Conservation (phyloP, 2,888 invertebrate genomes). For the Agonum fuliginosum region DNA sequence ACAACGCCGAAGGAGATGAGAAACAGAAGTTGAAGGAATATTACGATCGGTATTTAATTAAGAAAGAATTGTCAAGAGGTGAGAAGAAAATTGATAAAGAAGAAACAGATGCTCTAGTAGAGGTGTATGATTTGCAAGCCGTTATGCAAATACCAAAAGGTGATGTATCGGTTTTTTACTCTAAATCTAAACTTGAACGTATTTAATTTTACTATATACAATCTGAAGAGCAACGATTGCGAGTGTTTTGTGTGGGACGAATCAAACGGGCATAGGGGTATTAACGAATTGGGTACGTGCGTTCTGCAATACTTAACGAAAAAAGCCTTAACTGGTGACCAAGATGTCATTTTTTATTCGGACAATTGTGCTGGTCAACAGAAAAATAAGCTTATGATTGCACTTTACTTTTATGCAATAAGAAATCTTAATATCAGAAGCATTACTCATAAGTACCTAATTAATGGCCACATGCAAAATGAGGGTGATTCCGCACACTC, state of each 20-base stretch:
- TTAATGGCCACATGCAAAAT: slow-evolving; percentile 64
- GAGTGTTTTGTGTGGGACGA: slow-evolving; percentile 67
- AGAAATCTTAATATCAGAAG: slow-evolving; percentile 59
- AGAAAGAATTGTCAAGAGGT: slow-evolving; percentile 41
- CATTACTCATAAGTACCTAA: slow-evolving; percentile 64
- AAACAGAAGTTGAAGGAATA: slow-evolving; percentile 28
- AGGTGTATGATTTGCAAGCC: slow-evolving; percentile 55
- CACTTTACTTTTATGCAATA: slow-evolving; percentile 62
- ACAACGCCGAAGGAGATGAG: slow-evolving; percentile 32
- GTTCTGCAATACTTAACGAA: slow-evolving; percentile 65
- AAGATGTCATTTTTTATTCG: slow-evolving; percentile 63
- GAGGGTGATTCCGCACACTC: slow-evolving; percentile 64
- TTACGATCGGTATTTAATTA: slow-evolving; percentile 44
- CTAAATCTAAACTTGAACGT: slow-evolving; percentile 56
- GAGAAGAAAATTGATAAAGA: slow-evolving; percentile 54
- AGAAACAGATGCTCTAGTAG: slow-evolving; percentile 32
- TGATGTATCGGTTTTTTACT: slow-evolving; percentile 41
- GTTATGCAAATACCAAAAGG: slow-evolving; percentile 55
- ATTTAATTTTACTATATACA: slow-evolving; percentile 63
- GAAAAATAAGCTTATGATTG: slow-evolving; percentile 64
- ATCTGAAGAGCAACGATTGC: slow-evolving; percentile 63
- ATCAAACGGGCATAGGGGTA: slow-evolving; percentile 65
- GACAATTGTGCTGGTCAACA: slow-evolving; percentile 65
- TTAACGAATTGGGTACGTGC: slow-evolving; percentile 66
- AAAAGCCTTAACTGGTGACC: not conserved